These are phyloP conservation scores for Cephus nigrinus DNA, from an alignment of 2,888 invertebrate genomes.

Conservation along the genomic window DNA sequence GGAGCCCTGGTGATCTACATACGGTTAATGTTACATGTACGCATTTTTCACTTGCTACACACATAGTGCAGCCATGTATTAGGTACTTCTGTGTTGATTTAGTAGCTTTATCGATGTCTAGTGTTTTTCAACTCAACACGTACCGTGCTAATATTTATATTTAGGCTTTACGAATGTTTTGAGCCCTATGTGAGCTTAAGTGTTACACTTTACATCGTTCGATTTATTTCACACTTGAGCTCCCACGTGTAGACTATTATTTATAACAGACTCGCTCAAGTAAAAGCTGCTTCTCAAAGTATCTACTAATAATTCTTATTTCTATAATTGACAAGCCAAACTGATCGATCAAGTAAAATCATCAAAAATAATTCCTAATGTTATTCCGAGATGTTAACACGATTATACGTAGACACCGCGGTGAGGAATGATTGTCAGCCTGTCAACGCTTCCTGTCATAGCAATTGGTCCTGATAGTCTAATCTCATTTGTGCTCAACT, in stretches of 20 bases:
- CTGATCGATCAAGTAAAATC: background rate
- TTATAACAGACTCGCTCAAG: background rate
- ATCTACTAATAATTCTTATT: background rate
- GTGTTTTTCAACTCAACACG: too few relatives aligned
- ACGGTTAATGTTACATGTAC: too few relatives aligned
- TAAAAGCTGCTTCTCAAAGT: background rate
- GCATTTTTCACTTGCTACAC: too few relatives aligned
- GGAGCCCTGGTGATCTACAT: too few relatives aligned
- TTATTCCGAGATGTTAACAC: background rate
- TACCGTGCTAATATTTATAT: too few relatives aligned
- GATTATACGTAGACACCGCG: background rate
- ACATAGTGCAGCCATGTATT: too few relatives aligned
- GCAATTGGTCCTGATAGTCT: conserved; percentile 50
- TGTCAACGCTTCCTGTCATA: conserved; percentile 36
- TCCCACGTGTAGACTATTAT: background rate
- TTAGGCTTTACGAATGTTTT: too few relatives aligned
- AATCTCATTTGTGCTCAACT: conserved; percentile 50
- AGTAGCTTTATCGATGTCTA: too few relatives aligned
- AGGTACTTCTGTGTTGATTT: too few relatives aligned
- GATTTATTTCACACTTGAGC: background rate
- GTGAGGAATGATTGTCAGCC: background rate
- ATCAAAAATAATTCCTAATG: background rate
- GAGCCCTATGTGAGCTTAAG: background rate
- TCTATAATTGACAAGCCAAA: background rate
- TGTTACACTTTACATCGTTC: background rate